Evolutionary conservation across 2,888 invertebrate genomes (phyloP), one percentile per base, ranked within the genome.

Genomic region (Cylindroiulus punctatus): DNA sequence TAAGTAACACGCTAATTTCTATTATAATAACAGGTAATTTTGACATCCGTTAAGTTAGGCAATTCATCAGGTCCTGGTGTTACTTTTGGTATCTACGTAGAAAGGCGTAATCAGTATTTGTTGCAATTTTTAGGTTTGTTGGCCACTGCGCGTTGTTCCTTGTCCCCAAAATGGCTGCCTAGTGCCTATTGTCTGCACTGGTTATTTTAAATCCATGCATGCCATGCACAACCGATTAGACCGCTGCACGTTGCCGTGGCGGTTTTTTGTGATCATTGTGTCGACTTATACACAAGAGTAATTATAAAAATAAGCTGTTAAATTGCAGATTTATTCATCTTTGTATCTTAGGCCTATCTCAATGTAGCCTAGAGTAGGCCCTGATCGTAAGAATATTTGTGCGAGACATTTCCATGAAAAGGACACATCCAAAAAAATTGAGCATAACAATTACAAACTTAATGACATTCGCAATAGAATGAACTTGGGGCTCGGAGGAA

Each of bases 1-100:
- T 86, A 83, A 83, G 86, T 26, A 32, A 47, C 17, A 0, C n/a
- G 5, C 22, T 36, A 32, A 36, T 65, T 65, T 65, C 26, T 65
- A 26, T 26, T 12, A 26, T 65, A 26, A 26, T 65, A 12, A 5
- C 26, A 26, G 65, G 12, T 22, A 26, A 30, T 26, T 22, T 86
- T 83, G 26, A 30, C 44, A 10, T 47, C 14, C 8, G n/a, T 1
- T 32, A 22, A n/a, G 12, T 32, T 17, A 22, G 2, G 1, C 0
- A 22, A 40, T 83, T 14, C 14, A 26, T 7, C 14, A 14, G 5
- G 36, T 83, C 14, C 22, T 14, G 32, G 10, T 36, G 83, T 83
- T 83, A 10, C 12, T 36, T n/a, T 12, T 40, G 19, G n/a, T 22
- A 22, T n/a, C 3, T 32, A 17, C 17, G 17, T 42, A 10, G 32